These are phyloP conservation scores for Cyrtorhinus lividipennis DNA, from an alignment of 1,140 invertebrate species.

Conservation along the genomic window DNA sequence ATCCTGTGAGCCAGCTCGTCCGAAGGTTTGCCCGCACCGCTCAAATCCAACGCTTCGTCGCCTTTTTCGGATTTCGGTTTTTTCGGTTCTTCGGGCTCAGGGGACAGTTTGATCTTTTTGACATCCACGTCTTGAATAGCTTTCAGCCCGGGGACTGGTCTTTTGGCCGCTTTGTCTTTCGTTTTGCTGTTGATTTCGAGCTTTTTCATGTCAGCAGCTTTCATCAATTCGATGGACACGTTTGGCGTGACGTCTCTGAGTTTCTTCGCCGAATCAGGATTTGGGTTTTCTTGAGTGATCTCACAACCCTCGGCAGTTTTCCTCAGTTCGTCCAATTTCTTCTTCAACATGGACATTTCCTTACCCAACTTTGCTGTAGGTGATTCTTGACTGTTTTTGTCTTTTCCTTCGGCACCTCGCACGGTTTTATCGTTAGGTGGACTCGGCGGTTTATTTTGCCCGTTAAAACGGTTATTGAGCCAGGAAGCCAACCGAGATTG, in stretches of 20 bases:
- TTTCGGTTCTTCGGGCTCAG: background rate
- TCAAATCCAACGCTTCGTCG: conserved; percentile 2
- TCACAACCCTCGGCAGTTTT: conserved; percentile 13
- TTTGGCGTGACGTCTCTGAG: conserved; percentile 24
- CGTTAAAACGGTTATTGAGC: conserved; percentile 19
- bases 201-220: conserved; percentile 14
- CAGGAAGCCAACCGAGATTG: conserved; percentile 18
- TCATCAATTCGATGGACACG: conserved; percentile 26
- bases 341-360: conserved; percentile 21
- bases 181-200: background rate
- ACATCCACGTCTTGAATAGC: conserved; percentile 17
- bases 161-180: conserved; percentile 7
- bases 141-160: conserved; percentile 19
- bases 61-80: conserved; percentile 9
- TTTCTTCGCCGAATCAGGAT: conserved; percentile 22
- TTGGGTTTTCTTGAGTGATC: conserved; percentile 21
- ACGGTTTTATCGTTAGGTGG: background rate
- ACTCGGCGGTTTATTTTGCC: background rate
- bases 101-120: background rate
- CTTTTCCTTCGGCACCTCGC: background rate
- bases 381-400: conserved; percentile 7
- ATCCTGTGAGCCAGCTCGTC: background rate
- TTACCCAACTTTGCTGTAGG: conserved; percentile 1
- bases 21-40: conserved; percentile 2
- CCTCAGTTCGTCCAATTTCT: conserved; percentile 22